phyloP scores from a whole-genome alignment of 2,888 invertebrate species.

The Rhagophthalmus giganteus region DNA sequence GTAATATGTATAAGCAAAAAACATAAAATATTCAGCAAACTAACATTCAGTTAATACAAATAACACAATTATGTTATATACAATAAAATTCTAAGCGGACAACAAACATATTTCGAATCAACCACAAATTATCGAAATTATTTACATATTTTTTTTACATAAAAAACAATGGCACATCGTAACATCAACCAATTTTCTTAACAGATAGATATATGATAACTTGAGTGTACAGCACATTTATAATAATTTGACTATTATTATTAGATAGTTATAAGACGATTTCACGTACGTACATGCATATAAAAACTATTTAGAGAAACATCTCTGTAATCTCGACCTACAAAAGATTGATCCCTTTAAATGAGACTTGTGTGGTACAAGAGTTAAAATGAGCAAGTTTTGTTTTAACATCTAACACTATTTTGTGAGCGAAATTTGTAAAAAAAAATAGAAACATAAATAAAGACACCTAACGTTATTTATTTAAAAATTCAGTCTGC shows the following conservation, averaged over 20 bases:
- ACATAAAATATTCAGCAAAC: slow-evolving; percentile 29
- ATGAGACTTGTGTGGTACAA: not conserved
- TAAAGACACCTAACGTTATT: not conserved
- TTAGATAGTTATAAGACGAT: slow-evolving; percentile 14
- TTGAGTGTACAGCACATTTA: slow-evolving; percentile 12
- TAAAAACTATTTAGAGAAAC: slow-evolving; percentile 15
- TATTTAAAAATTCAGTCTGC: slow-evolving; percentile 13
- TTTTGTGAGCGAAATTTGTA: too few species aligned
- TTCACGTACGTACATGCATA: slow-evolving; percentile 9
- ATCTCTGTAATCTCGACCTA: slow-evolving; percentile 9
- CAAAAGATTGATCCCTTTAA: slow-evolving; percentile 25
- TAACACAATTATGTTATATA: slow-evolving; percentile 34
- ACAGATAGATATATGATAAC: slow-evolving; percentile 7
- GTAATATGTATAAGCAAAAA: slow-evolving; percentile 12
- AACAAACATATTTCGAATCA: slow-evolving; percentile 36
- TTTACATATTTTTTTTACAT: slow-evolving; percentile 18
- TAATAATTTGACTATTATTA: slow-evolving; percentile 9
- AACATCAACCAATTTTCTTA: slow-evolving; percentile 16
- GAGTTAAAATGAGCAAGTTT: slow-evolving; percentile 11
- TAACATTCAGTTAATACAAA: slow-evolving; percentile 33
- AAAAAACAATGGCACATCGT: slow-evolving; percentile 33
- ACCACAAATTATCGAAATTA: slow-evolving; percentile 27
- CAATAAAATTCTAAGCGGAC: slow-evolving; percentile 41
- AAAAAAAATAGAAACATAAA: not conserved
- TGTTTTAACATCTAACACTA: not conserved